Base-by-base conservation (phyloP, 1,140 invertebrate genomes). In the Drosophila tristis region DNA sequence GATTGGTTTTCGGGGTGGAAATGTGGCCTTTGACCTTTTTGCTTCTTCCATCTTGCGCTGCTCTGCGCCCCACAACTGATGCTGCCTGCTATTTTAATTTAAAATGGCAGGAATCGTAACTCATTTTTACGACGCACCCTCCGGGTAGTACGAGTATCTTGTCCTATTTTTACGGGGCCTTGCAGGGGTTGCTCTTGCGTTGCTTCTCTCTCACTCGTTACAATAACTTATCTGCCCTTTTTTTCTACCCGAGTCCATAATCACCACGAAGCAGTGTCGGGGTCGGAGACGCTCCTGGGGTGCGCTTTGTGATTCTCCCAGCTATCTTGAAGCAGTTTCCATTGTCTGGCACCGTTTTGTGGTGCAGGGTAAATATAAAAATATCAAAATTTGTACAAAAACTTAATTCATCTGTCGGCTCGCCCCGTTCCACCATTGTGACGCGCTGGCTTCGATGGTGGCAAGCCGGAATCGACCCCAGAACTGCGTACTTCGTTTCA, bases 81-180 rank as follows among this genome's bases (percentile, higher is more conserved):
- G 70, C 73, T 74, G 68, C 60, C 81, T 76, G 82, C 68, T 90
- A 90, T 90, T 90, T 90, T 90, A 90, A 90, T 90, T 90, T 90
- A 90, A 91, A 91, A 91, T 91, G 90, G 90, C 82, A 85, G 90
- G 79, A 74, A 81, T 91, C 90, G 90, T 91, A 91, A 91, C 90
- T 91, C 90, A 91, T 90, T 91, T 91, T 91, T 90, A 91, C 90
- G 86, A 79, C 78, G 78, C 82, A 89, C 87, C 79, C 82, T 87
- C 77, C 77, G 85, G 61, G 70, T 49, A 63, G 66, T 75, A 51
- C 74, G 75, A 39, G 71, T 80, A 78, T 76, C 80, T 77, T 84
- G 79, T 89, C 84, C 84, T 89, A 90, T 89, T 89, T 89, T 89
- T 87, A 87, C 84, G 68, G 59, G 63, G 45, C 85, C 53, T 75